Percentiles rank a stretch among this genome's conserved stretches.
phyloP scores from a whole-genome alignment of 2,113 vertebrate species.

The Etia nguti region DNA sequence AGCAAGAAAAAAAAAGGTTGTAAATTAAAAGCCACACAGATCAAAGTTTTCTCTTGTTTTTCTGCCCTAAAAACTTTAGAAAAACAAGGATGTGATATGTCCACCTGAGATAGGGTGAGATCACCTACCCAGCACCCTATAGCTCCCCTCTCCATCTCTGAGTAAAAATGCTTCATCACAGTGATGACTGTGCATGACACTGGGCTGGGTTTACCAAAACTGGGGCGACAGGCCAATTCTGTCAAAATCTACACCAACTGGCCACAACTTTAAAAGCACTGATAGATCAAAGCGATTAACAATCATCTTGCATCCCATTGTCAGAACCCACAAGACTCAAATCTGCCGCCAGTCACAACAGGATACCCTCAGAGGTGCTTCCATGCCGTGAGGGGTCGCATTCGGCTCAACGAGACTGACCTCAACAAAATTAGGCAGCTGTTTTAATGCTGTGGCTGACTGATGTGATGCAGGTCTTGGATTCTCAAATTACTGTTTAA shows the following conservation, averaged over 20 bases:
- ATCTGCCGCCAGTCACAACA: neutral
- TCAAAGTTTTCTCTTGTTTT: slow-evolving; percentile 41
- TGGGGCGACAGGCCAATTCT: neutral
- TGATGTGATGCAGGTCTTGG: neutral
- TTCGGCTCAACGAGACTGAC: neutral
- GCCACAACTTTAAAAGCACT: neutral
- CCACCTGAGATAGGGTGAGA: slow-evolving; percentile 66
- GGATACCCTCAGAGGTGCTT: neutral
- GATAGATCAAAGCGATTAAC: neutral
- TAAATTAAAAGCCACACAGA: neutral
- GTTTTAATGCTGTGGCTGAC: neutral
- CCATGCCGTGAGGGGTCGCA: neutral
- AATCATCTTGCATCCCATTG: neutral
- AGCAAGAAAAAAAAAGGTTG: neutral
- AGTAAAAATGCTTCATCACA: neutral
- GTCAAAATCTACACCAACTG: neutral
- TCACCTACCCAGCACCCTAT: slow-evolving; percentile 15
- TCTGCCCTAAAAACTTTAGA: slow-evolving; percentile 9
- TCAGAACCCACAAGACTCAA: neutral
- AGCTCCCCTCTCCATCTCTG: neutral
- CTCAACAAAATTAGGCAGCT: neutral
- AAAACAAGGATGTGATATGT: slow-evolving; percentile 37
- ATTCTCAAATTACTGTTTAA: neutral
- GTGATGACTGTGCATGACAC: neutral
- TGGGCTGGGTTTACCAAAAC: neutral